Evolutionary conservation across 2,113 vertebrate species (phyloP).

Genomic region (Macrotus californicus): DNA sequence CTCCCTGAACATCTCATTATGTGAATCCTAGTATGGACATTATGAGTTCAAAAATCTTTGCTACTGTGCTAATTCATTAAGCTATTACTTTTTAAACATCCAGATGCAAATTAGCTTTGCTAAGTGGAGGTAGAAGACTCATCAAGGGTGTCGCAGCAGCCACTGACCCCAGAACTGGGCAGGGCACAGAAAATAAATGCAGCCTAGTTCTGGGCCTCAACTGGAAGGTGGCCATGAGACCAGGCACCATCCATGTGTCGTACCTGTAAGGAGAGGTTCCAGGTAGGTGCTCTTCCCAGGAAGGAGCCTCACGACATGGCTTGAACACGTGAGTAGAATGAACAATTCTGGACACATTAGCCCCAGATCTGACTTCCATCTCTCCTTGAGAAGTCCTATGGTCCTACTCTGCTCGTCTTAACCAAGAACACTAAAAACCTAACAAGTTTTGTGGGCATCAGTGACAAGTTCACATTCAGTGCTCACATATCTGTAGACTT

Average conservation of each 20-base stretch:
- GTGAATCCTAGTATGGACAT: fast-evolving
- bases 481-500: background rate
- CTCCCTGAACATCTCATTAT: background rate
- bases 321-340: background rate
- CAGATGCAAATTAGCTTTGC: background rate
- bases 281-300: background rate
- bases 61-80: background rate
- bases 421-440: background rate
- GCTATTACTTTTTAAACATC: background rate
- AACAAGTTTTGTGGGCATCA: background rate
- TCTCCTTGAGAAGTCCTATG: background rate
- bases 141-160: background rate
- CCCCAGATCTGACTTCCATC: background rate
- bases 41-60: background rate
- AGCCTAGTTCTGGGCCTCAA: background rate
- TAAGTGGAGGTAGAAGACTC: background rate
- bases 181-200: fast-evolving
- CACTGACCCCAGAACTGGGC: background rate
- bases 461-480: background rate
- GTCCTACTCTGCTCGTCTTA: background rate
- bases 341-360: background rate
- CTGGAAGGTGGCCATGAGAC: background rate
- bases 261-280: background rate
- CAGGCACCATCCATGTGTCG: fast-evolving
- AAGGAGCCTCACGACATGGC: background rate